phyloP scores from a whole-genome alignment of 2,113 vertebrate species.

The Percopsis transmontana region DNA sequence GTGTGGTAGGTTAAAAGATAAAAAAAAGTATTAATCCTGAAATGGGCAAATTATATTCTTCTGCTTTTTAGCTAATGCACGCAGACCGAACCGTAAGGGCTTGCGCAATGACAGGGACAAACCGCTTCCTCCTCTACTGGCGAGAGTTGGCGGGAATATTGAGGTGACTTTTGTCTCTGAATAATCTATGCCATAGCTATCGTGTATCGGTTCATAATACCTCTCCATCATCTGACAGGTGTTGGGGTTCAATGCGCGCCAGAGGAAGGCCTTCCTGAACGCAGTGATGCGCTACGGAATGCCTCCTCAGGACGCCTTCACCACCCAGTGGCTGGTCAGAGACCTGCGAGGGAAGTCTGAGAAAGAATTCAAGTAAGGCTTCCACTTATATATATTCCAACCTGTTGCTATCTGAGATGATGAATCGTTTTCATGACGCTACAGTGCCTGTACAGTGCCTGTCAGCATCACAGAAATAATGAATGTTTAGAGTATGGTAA shows the following conservation, averaged over 20 bases:
- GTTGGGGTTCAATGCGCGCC: slow-evolving; percentile 94
- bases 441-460: no score
- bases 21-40: slow-evolving; percentile 15
- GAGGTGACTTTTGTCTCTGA: slow-evolving; percentile 77
- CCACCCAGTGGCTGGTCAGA: slow-evolving; percentile 96
- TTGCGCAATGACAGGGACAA: slow-evolving; percentile 97
- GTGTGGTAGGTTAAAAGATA: neutral
- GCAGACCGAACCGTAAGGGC: slow-evolving; percentile 92
- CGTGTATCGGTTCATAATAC: neutral
- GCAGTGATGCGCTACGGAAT: slow-evolving; percentile 99
- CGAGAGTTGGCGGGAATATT: slow-evolving; percentile 97
- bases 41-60: neutral
- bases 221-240: slow-evolving; percentile 74
- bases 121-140: slow-evolving; percentile 92
- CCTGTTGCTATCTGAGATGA: no score
- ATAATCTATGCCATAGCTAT: neutral
- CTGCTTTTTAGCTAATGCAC: slow-evolving; percentile 79
- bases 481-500: no score
- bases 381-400: neutral
- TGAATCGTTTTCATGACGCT: no score
- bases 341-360: slow-evolving; percentile 96
- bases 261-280: slow-evolving; percentile 97
- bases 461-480: neutral
- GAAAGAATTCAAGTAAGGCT: slow-evolving; percentile 96
- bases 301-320: slow-evolving; percentile 98